Evolutionary conservation across 2,797 vertebrate species (phyloP), one percentile per base, ranked within the genome.

Genomic region (Zalophus californianus): DNA sequence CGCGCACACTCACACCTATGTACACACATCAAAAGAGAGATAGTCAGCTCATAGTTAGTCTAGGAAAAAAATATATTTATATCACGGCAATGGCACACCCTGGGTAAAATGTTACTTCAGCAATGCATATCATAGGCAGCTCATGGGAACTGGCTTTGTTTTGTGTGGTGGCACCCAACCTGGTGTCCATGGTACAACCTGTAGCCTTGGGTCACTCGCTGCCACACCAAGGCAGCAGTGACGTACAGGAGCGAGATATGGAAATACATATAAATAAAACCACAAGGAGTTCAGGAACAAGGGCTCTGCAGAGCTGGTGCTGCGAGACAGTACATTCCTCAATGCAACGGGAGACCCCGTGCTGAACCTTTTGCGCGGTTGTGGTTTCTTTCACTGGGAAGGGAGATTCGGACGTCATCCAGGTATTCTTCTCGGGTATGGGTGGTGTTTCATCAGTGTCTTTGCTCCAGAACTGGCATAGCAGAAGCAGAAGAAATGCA

Each of bases 21-120:
- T 97, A 98, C 98, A 93, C 98, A 98, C 98, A 97, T 97, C 60
- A n/a, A 97, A 98, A 98, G 98, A 98, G 98, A 98, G 97, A 98
- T 94, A 98, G 96, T 96, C 97, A 98, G 98, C 98, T 98, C 98
- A 35, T 97, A 98, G 97, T 97, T 97, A 98, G 96, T 91, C 98
- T 97, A 98, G 98, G 98, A 97, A 98, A 98, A 97, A 99, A 98
- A 98, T 96, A 98, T 98, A 98, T 98, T 98, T 98, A 97, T 98
- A 99, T 98, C 98, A 99, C 98, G 98, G 98, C 98, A 98, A 98
- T 98, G 99, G 98, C 98, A 99, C 97, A 56, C 98, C 98, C 97
- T 97, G 97, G 97, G 97, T 98, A 97, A 98, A 98, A 98, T 90
- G 98, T 98, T 91, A 98, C 98, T 98, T 98, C 96, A 96, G 98